A percentile compares a stretch with the other conserved stretches of the same genome.
These are phyloP conservation scores for Mionectes olivaceus DNA, from an alignment of 2,797 vertebrate genomes.

Conservation along the genomic window DNA sequence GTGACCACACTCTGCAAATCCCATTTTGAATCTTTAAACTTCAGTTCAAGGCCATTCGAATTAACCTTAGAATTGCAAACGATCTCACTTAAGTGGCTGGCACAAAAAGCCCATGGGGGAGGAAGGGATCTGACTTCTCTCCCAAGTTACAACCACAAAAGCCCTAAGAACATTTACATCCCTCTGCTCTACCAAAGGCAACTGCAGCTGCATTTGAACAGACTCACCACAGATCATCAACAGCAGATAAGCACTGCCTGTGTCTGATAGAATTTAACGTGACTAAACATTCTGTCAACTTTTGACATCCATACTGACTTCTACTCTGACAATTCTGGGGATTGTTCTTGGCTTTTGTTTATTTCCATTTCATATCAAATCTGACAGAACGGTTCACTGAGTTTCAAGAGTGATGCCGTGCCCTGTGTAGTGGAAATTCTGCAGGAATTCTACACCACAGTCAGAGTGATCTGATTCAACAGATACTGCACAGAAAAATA, in stretches of 20 bases:
- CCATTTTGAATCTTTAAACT: neutral
- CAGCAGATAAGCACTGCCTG: neutral
- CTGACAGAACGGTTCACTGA: neutral
- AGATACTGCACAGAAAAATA: neutral
- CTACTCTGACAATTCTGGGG: neutral
- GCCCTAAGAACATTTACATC: neutral
- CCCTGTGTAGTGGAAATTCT: neutral
- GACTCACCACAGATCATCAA: neutral
- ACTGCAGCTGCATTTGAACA: neutral
- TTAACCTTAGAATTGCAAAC: neutral
- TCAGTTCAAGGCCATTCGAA: neutral
- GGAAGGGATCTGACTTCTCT: neutral
- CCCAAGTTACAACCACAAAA: neutral
- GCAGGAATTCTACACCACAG: neutral
- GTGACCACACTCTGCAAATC: neutral
- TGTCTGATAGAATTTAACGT: neutral
- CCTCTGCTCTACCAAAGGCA: neutral
- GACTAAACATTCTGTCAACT: neutral
- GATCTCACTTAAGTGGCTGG: neutral
- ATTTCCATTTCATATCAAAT: neutral
- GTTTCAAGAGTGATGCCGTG: neutral
- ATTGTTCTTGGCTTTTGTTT: neutral
- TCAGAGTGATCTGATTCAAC: neutral
- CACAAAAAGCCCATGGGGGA: accelerated
- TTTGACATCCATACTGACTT: neutral